Base-by-base conservation (phyloP, 1,140 invertebrate genomes). In the Danaus melanippus region DNA sequence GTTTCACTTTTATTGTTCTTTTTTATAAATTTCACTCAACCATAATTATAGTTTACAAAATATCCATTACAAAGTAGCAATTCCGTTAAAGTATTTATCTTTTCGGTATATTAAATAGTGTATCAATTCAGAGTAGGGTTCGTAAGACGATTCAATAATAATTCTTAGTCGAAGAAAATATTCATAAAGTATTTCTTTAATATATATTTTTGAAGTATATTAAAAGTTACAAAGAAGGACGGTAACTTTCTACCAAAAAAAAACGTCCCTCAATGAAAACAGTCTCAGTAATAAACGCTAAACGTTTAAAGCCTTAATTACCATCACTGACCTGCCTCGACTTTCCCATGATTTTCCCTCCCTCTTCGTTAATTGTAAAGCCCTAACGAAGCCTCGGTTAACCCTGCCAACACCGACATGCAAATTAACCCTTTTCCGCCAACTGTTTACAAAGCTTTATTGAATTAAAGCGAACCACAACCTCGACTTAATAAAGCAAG, bases 341-440 rank as follows among this genome's bases (percentile, higher is more conserved):
- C 62, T 79, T 84, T 84, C 76, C 80, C 80, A 80, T 76, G 79
- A 76, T 56, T 79, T 75, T 78, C 67, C 77, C 71, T 60, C 54
- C 51, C 64, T 60, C 77, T 74, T 68, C 60, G 64, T 76, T 84
- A 86, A 86, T 84, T 83, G 77, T 69, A 64, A 56, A 68, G 69
- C 79, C 79, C 79, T 84, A 84, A 86, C 79, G 71, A 84, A 82
- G 69, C 68, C 69, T 56, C 75, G 75, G 79, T 86, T 84, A 86
- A 84, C 81, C 80, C 78, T 71, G 66, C 75, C n/a, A 32, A 50
- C 62, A 61, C 72, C 73, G 69, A 74, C 81, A 84, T 81, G 84
- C 79, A 86, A 86, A 86, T 86, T 80, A 86, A 86, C 81, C 84
- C 84, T 84, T 84, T 81, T 67, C 77, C 56, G 77, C 69, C 72